Evolutionary conservation across 2,797 vertebrate species (phyloP).

Genomic region (Peromyscus eremicus): DNA sequence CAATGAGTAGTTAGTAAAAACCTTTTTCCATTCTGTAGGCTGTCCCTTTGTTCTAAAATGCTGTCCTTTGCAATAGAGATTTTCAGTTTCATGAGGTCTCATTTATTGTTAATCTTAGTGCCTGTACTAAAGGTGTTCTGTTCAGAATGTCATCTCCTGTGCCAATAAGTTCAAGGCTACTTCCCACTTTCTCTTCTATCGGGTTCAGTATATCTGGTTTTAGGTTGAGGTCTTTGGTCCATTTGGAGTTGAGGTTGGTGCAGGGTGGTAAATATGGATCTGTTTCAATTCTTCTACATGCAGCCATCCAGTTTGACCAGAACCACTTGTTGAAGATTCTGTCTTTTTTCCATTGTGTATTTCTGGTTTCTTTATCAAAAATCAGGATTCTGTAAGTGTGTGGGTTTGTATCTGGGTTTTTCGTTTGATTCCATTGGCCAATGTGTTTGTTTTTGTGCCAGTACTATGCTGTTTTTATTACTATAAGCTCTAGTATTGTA

Average conservation of each 20-base stretch:
- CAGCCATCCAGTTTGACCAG: neutral
- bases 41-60: neutral
- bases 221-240: neutral
- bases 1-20: neutral
- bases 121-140: neutral
- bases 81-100: neutral
- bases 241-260: neutral
- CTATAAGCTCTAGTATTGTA: neutral
- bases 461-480: neutral
- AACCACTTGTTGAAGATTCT: neutral
- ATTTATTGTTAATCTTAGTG: neutral
- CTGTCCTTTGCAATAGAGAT: neutral
- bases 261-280: neutral
- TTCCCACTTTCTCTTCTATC: neutral
- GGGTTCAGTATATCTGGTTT: neutral
- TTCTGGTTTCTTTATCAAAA: neutral
- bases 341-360: neutral
- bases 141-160: neutral
- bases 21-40: neutral
- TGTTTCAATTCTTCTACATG: neutral
- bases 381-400: neutral
- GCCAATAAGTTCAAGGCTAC: neutral
- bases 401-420: neutral
- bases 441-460: neutral
- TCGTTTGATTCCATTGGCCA: neutral